Conservation (phyloP, 2,797 vertebrate species). For the Mormyrops attenuatus region DNA sequence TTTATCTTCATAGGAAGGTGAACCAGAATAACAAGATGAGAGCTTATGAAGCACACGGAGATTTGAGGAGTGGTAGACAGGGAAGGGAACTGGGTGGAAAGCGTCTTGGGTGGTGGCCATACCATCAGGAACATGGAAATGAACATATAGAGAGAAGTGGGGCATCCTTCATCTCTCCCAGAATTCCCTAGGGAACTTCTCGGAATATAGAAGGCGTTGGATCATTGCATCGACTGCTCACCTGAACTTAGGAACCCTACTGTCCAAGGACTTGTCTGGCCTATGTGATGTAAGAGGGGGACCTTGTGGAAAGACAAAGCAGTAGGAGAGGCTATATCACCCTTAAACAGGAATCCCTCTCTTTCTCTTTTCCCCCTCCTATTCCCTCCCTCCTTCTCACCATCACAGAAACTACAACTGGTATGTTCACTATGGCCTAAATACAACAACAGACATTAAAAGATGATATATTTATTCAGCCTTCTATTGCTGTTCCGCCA, state of each 20-base stretch:
- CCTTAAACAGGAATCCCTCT: not conserved
- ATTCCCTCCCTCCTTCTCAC: not conserved
- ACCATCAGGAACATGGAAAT: constrained; percentile 1
- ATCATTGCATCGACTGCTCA: constrained; percentile 19
- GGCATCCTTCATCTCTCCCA: not conserved
- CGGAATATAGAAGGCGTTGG: constrained; percentile 4
- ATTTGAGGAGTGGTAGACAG: not conserved
- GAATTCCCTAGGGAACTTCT: not conserved
- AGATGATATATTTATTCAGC: constrained; percentile 41
- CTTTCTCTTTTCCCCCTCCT: not conserved
- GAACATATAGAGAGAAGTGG: not conserved
- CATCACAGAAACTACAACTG: constrained; percentile 23
- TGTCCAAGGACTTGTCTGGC: not conserved
- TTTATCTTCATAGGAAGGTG: constrained; percentile 64
- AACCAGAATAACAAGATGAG: constrained; percentile 39
- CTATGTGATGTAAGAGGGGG: not conserved
- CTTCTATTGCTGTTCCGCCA: constrained; percentile 24
- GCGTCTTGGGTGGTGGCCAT: not conserved
- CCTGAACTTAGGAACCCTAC: not conserved
- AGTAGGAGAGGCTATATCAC: not conserved
- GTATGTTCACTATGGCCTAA: constrained; percentile 33
- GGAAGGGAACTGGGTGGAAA: constrained; percentile 38
- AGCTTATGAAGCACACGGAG: constrained; percentile 32
- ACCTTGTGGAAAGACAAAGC: not conserved
- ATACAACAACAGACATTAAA: constrained; percentile 21